These are phyloP conservation scores for Tenthredo mesomela DNA, from an alignment of 2,888 invertebrate species.

Conservation along the genomic window DNA sequence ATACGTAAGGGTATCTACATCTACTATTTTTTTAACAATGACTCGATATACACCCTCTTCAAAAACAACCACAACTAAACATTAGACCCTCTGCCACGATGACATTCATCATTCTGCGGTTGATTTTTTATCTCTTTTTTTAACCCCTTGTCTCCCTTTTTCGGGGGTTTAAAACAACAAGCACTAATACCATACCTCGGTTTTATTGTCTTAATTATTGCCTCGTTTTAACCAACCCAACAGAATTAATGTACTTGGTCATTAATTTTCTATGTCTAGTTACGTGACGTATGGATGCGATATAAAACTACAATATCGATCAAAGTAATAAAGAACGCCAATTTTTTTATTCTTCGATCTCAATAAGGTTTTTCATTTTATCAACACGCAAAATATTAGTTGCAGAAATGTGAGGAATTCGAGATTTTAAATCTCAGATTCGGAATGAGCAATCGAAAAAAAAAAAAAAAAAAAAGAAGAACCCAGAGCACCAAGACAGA, in stretches of 20 bases:
- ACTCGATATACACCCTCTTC: background rate
- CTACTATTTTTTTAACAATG: too few relatives aligned
- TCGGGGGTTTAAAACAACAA: background rate
- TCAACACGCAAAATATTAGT: background rate
- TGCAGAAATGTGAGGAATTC: background rate
- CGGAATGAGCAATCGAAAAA: too few relatives aligned
- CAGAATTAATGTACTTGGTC: background rate
- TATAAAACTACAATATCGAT: too few relatives aligned
- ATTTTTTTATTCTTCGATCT: background rate
- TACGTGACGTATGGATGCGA: background rate
- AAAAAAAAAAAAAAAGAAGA: too few relatives aligned
- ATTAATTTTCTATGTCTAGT: too few relatives aligned
- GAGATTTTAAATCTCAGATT: background rate
- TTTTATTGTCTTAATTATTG: conserved; percentile 9
- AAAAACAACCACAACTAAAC: background rate
- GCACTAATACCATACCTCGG: background rate
- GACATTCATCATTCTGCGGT: background rate
- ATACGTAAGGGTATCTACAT: too few relatives aligned
- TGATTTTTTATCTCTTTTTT: conserved; percentile 1
- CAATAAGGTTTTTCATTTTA: too few relatives aligned
- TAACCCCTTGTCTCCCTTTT: background rate
- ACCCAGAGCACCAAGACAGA: too few relatives aligned
- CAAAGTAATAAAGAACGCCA: too few relatives aligned
- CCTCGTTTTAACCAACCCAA: background rate
- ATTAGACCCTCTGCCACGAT: conserved; percentile 5